Percentiles rank a stretch among this genome's conserved stretches.
Conservation (phyloP, 1,140 invertebrate genomes). For the Brachionus plicatilis region DNA sequence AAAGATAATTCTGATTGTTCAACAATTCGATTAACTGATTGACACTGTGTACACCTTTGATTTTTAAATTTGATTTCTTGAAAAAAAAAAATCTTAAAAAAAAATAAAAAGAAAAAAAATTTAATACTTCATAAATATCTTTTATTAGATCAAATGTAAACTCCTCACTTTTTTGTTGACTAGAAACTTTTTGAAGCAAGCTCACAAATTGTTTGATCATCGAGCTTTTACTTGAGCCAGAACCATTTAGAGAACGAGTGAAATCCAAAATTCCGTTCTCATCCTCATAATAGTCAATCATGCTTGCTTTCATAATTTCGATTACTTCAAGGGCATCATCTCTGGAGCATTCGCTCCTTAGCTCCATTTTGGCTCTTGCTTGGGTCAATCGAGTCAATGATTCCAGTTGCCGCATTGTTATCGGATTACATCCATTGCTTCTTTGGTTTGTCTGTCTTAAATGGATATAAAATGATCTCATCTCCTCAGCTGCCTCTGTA, state of each 20-base stretch:
- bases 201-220: constrained; percentile 25
- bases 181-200: constrained; percentile 3
- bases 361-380: constrained; percentile 35
- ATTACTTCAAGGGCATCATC: constrained; percentile 31
- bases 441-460: constrained; percentile 66
- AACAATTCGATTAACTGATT: constrained; percentile 22
- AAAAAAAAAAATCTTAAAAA: background rate
- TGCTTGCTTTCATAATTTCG: constrained; percentile 39
- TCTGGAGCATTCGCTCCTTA: background rate
- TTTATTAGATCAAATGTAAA: background rate
- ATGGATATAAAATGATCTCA: constrained; percentile 72
- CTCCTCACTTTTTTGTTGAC: background rate
- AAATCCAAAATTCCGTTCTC: constrained; percentile 31
- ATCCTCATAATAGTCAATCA: constrained; percentile 31
- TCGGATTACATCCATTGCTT: constrained; percentile 62
- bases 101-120: constrained; percentile 56
- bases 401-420: constrained; percentile 75
- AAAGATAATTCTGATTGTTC: background rate
- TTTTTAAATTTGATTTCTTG: constrained; percentile 28
- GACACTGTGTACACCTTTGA: background rate
- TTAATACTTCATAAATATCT: constrained; percentile 27
- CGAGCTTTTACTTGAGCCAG: constrained; percentile 8
- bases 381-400: constrained; percentile 71
- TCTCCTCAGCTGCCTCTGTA: background rate
- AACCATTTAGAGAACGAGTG: background rate